A percentile compares a stretch with the other conserved stretches of the same genome.
Evolutionary conservation across 2,113 vertebrate species (phyloP).

Genomic region (Ciconia maguari): DNA sequence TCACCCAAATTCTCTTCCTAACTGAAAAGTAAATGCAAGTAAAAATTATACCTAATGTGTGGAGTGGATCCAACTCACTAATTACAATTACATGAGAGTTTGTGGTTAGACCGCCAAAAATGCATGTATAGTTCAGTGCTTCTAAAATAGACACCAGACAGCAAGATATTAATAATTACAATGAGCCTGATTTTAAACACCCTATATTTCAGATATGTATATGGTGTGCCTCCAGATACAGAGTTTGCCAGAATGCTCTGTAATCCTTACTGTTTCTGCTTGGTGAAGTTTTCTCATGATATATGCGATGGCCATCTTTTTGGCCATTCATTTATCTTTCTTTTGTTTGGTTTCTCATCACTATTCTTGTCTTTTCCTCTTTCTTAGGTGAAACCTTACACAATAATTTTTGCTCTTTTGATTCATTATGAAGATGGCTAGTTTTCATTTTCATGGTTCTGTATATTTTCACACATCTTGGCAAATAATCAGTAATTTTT

Average conservation of each 20-base stretch:
- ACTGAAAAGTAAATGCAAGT: neutral
- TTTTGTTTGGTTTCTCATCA: neutral
- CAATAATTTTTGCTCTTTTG: neutral
- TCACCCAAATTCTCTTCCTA: neutral
- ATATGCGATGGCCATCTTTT: neutral
- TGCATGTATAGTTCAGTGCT: neutral
- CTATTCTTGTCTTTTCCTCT: neutral
- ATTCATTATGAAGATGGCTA: neutral
- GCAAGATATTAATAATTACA: neutral
- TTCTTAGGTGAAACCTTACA: neutral
- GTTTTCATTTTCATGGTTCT: neutral
- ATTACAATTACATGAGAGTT: neutral
- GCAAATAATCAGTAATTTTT: neutral
- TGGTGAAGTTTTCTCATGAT: neutral
- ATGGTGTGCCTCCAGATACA: neutral
- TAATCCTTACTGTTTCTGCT: neutral
- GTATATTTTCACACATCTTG: neutral
- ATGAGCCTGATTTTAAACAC: neutral
- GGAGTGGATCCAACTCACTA: neutral
- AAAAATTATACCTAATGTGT: neutral
- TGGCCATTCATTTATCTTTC: neutral
- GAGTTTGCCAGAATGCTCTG: neutral
- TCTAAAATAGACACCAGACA: neutral
- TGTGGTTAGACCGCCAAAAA: neutral
- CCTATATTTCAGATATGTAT: neutral